phyloP scores from a whole-genome alignment of 2,888 invertebrate species.

The Ormyrus thymus region DNA sequence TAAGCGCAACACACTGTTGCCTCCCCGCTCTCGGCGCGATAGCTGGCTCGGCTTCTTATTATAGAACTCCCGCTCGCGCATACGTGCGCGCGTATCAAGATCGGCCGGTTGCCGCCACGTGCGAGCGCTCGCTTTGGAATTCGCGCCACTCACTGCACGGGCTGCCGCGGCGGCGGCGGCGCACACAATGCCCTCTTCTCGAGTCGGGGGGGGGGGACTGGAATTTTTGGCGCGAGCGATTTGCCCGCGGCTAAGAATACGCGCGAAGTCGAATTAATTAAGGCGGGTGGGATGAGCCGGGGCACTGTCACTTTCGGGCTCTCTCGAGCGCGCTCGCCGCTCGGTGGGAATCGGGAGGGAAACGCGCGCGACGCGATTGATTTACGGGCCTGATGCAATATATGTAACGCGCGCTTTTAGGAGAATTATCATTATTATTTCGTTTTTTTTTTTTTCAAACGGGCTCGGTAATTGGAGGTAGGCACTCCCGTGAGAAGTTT shows the following conservation, averaged over 20 bases:
- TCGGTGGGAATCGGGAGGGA: too few relatives aligned
- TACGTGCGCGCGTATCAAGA: conserved; percentile 11
- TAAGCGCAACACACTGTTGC: not conserved
- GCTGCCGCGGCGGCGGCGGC: not conserved
- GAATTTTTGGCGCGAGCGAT: conserved; percentile 14
- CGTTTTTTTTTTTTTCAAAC: too few relatives aligned
- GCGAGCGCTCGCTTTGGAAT: not conserved
- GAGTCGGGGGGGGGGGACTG: not conserved
- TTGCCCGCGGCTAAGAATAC: not conserved
- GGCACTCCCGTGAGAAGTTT: too few relatives aligned
- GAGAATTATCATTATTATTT: too few relatives aligned
- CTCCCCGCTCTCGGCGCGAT: not conserved
- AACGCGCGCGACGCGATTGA: too few relatives aligned
- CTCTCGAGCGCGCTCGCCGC: too few relatives aligned
- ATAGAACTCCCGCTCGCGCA: conserved; percentile 1
- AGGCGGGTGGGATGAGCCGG: not conserved
- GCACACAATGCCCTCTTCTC: too few relatives aligned
- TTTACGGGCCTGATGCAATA: too few relatives aligned
- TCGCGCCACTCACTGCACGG: conserved; percentile 13
- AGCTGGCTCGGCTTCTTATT: conserved; percentile 26
- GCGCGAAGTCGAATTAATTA: not conserved
- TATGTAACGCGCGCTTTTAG: too few relatives aligned
- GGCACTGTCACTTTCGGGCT: too few relatives aligned
- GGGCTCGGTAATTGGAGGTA: too few relatives aligned
- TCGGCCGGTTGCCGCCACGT: conserved; percentile 4